Evolutionary conservation across 1,140 invertebrate genomes (phyloP).

Genomic region (Drosophila parabipectinata): DNA sequence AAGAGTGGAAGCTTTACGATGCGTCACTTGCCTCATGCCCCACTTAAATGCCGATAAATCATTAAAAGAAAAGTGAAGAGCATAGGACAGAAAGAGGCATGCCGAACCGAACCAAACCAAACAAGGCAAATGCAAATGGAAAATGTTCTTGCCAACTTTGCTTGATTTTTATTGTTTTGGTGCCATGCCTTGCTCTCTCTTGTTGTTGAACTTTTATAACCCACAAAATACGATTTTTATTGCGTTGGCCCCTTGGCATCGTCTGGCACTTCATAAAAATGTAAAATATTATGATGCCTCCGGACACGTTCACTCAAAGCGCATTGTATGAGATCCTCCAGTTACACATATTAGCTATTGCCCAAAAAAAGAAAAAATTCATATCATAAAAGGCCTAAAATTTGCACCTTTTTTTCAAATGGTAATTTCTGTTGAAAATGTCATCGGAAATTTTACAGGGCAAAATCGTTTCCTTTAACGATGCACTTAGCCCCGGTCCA

Average conservation of each 20-base stretch:
- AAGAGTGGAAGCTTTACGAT: conserved; percentile 69
- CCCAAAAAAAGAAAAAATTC: conserved; percentile 9
- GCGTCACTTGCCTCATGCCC: conserved; percentile 52
- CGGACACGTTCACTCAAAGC: conserved; percentile 69
- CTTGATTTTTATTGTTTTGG: conserved; percentile 33
- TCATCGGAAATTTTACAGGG: conserved; percentile 22
- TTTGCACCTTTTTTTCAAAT: conserved; percentile 3
- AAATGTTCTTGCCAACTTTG: conserved; percentile 51
- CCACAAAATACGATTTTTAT: conserved; percentile 81
- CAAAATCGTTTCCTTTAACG: conserved; percentile 19
- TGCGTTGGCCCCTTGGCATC: conserved; percentile 57
- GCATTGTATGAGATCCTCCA: conserved; percentile 34
- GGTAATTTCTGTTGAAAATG: conserved; percentile 34
- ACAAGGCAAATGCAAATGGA: conserved; percentile 54
- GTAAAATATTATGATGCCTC: conserved; percentile 80
- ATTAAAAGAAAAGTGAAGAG: conserved; percentile 62
- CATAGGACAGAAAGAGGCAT: conserved; percentile 20
- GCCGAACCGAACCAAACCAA: conserved; percentile 9
- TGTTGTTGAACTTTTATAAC: conserved; percentile 68
- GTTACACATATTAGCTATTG: conserved; percentile 3
- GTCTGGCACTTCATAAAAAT: conserved; percentile 80
- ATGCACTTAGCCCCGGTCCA: conserved; percentile 12
- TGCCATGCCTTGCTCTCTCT: not conserved
- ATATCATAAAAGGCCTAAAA: conserved; percentile 1
- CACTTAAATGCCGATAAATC: conserved; percentile 81